Base-by-base conservation (phyloP, 2,888 invertebrate genomes). In the Aethes cnicana region DNA sequence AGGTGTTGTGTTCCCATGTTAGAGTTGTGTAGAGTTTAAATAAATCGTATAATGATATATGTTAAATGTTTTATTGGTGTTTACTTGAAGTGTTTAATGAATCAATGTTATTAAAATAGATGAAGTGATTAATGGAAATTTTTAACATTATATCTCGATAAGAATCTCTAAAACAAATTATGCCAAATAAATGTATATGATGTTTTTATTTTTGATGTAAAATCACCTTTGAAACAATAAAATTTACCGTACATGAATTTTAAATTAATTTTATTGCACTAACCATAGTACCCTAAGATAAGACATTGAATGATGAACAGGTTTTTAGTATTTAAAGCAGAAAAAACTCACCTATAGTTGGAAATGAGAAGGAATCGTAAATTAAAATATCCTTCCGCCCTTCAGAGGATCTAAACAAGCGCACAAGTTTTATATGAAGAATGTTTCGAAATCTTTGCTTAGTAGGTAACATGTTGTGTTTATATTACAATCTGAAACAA, bases 1-100 rank as follows among this genome's bases (percentile, higher is more conserved):
- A 67, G 76, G 64, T 83, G 81, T 84, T 84, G 84, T 84, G 82
- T 82, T 82, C 75, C 77, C 73, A 64, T 57, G 71, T 74, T 80
- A 82, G 77, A 60, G 62, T 56, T 67, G 65, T 58, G 54, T 68
- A 68, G 66, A 66, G 35, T 61, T 39, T 64, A 77, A 77, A 72
- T 65, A 58, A 66, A 68, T 69, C 69, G 74, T 72, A 66, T 65
- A 66, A 70, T 71, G 66, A 65, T 77, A 81, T 84, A 73, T 84
- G 82, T 86, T 84, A 74, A 78, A 84, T 84, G 80, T 84, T 82
- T 77, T 65, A 81, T 72, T 81, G 84, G 82, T 84, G 80, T 84
- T 87, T 77, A 74, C 58, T 77, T 75, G 77, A 65, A 76, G 75
- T 81, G 78, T 80, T 83, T 70, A 58, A 70, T 35, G 26, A 57